phyloP scores from a whole-genome alignment of 2,113 vertebrate genomes.

The human (Homo sapiens) region GRCh38 chr17:20670501-20671000 shows the following conservation, averaged over 20 bases:
- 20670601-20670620: neutral
- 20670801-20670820: too few species aligned
- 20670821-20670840: neutral
- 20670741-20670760: neutral
- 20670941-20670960: neutral
- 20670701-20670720: neutral
- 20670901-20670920: neutral
- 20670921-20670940: neutral
- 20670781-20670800: neutral
- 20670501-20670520: neutral
- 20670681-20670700: neutral
- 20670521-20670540: neutral
- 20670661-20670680: neutral
- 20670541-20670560: neutral
- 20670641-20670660: neutral
- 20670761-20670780: neutral
- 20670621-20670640: neutral
- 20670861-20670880: neutral
- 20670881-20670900: neutral
- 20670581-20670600: neutral
- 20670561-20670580: neutral
- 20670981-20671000: neutral
- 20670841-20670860: neutral
- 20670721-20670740: neutral
- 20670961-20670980: neutral